phyloP scores from a whole-genome alignment of 2,888 invertebrate species.

The Drosophila heteroneura region DNA sequence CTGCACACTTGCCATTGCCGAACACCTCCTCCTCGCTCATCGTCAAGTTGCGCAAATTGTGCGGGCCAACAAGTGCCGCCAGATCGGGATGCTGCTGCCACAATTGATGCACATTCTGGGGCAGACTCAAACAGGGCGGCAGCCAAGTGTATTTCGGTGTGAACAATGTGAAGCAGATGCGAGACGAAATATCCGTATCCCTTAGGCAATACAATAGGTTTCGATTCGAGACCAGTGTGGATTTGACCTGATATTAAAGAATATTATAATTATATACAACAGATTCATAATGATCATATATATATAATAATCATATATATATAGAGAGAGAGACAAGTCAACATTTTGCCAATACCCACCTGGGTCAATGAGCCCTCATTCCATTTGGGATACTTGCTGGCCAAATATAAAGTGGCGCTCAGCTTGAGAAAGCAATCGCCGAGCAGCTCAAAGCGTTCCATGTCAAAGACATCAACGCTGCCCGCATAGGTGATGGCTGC shows the following conservation, averaged over 20 bases:
- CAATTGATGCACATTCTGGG: constrained; percentile 84
- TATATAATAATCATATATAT: not conserved
- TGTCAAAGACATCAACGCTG: constrained; percentile 90
- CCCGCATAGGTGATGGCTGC: constrained; percentile 89
- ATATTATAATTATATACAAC: not conserved
- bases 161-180: constrained; percentile 86
- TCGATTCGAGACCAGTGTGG: constrained; percentile 90
- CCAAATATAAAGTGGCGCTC: constrained; percentile 89
- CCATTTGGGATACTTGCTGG: constrained; percentile 87
- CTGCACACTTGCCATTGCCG: constrained; percentile 43
- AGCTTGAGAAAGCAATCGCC: constrained; percentile 95
- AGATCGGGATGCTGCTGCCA: constrained; percentile 57
- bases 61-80: constrained; percentile 81
- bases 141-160: constrained; percentile 90
- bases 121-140: constrained; percentile 91
- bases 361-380: constrained; percentile 91
- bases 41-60: constrained; percentile 86
- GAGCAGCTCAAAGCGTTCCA: constrained; percentile 93
- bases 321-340: not conserved
- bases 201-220: constrained; percentile 92
- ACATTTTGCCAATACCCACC: constrained; percentile 53
- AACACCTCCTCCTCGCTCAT: constrained; percentile 85
- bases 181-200: constrained; percentile 70
- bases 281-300: not conserved
- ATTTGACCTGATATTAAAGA: constrained; percentile 86